Evolutionary conservation across 2,888 invertebrate species (phyloP).

Genomic region (Cephus pygmeus): DNA sequence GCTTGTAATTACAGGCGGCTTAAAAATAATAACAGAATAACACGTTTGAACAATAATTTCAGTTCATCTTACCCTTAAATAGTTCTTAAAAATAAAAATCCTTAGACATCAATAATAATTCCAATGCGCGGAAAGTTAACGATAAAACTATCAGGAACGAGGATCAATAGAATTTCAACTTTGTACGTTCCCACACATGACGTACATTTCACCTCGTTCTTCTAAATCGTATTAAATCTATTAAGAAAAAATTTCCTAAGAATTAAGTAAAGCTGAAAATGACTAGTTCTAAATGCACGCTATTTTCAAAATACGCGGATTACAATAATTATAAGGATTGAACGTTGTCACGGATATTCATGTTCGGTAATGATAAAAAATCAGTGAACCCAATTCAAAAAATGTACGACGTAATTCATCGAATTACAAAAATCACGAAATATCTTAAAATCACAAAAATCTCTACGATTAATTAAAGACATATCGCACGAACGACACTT

Average conservation of each 20-base stretch:
- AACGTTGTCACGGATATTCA: not conserved
- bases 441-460: not conserved
- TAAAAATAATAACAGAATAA: not conserved
- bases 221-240: slow-evolving; percentile 6
- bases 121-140: not conserved
- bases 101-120: not conserved
- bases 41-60: not conserved
- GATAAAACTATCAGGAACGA: not conserved
- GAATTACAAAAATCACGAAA: not conserved
- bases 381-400: not conserved
- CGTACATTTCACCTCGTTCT: not conserved
- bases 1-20: slow-evolving; percentile 10
- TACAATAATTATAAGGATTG: not conserved
- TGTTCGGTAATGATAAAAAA: not conserved
- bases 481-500: not conserved
- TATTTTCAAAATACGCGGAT: not conserved
- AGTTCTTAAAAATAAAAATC: not conserved
- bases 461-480: not conserved
- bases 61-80: not conserved
- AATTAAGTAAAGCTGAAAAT: slow-evolving; percentile 28
- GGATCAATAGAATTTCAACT: not conserved
- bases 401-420: not conserved
- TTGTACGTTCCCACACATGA: not conserved
- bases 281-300: slow-evolving; percentile 31
- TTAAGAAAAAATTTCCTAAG: slow-evolving; percentile 13